Evolutionary conservation across 2,888 invertebrate species (phyloP), one percentile per base, ranked within the genome.

Genomic region (Tetropium fuscum): DNA sequence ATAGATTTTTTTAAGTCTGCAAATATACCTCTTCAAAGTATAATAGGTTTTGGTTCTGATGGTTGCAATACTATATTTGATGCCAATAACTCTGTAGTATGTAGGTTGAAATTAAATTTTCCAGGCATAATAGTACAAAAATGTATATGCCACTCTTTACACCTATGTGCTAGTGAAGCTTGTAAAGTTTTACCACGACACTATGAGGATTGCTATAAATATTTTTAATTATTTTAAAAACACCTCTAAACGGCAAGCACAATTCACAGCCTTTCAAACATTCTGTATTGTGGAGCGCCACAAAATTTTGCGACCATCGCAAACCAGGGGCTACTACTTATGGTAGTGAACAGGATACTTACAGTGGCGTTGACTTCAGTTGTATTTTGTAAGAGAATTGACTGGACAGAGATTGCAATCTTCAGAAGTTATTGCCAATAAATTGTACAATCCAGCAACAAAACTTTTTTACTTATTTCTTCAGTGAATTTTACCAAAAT

Each of bases 151-250:
- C 56, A 60, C n/a, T 60, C 40, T 19, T n/a, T 40, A n/a, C 40
- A 40, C n/a, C 2, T 40, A 3, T 40, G 40, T n/a, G 19, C 10
- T n/a, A 19, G 40, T n/a, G n/a, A 40, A 18, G 40, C 76, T 0
- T 76, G 76, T 56, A 68, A 70, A 25, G 64, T 67, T 16, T 63
- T 79, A 2, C 77, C 78, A n/a, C 58, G 73, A 55, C 61, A 57
- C 0, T 68, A 72, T 18, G 75, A 77, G 60, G 72, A 76, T 56
- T 56, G 70, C 76, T 4, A 65, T 74, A 51, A 63, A 63, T 22
- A 62, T 77, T 40, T 75, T 73, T 58, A 58, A 27, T 10, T 71
- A 65, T 59, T 73, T 76, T 58, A 55, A 67, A 67, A 51, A 25
- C 36, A 64, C 58, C 36, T 32, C 54, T 13, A 63, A 60, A 41